phyloP scores from a whole-genome alignment of 2,888 invertebrate genomes.

The Campoplex nolae region DNA sequence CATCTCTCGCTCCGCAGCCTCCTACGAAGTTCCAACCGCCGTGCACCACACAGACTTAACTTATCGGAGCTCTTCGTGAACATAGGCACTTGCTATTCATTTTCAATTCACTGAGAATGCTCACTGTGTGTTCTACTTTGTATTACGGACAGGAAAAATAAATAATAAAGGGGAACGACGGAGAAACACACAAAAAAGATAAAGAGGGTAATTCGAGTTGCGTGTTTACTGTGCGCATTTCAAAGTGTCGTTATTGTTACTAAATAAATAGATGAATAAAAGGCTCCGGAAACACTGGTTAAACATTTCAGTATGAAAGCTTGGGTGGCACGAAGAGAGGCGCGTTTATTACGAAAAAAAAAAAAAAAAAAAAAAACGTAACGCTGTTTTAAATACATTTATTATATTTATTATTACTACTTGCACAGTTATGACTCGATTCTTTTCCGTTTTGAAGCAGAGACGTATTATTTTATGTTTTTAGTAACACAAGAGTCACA shows the following conservation, averaged over 20 bases:
- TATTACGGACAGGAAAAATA: constrained; percentile 21
- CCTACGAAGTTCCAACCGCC: constrained; percentile 23
- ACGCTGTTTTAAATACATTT: neutral
- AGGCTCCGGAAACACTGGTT: constrained; percentile 13
- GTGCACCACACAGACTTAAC: neutral
- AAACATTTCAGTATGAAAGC: constrained; percentile 28
- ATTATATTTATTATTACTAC: neutral
- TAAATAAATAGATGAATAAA: constrained; percentile 39
- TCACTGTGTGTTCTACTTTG: constrained; percentile 45
- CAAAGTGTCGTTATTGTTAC: constrained; percentile 57
- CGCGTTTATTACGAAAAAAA: constrained; percentile 61
- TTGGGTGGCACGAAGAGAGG: constrained; percentile 59
- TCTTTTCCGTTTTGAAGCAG: neutral
- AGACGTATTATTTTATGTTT: no score
- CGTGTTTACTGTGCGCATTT: constrained; percentile 39
- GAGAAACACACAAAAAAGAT: constrained; percentile 14
- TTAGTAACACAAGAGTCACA: neutral
- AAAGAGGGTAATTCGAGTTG: constrained; percentile 35
- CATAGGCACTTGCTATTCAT: constrained; percentile 37
- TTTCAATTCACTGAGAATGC: constrained; percentile 44
- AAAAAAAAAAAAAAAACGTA: constrained; percentile 39
- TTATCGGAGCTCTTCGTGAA: constrained; percentile 29
- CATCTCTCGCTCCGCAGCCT: constrained; percentile 11
- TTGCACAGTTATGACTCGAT: neutral
- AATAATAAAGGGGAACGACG: constrained; percentile 6